Evolutionary conservation across 1,140 invertebrate genomes (phyloP).

Genomic region (Arctopsyche grandis): DNA sequence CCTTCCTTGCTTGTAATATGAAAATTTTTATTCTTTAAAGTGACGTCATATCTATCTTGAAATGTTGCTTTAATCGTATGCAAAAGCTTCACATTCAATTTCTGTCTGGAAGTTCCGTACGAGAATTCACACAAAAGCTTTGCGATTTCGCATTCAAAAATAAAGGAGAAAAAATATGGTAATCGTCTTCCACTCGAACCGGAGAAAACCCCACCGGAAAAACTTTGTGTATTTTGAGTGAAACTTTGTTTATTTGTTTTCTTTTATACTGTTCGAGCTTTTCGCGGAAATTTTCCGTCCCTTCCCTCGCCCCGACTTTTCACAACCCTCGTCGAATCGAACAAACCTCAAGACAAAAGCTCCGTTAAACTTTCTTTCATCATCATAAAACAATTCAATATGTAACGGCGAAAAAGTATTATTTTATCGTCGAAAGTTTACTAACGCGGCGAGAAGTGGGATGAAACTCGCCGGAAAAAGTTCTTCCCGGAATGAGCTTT

Average conservation of each 20-base stretch:
- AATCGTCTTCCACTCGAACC: conserved; percentile 17
- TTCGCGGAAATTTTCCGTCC: conserved; percentile 7
- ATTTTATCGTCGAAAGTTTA: conserved; percentile 41
- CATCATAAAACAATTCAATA: conserved; percentile 47
- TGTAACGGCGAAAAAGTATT: conserved; percentile 41
- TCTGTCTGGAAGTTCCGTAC: no score
- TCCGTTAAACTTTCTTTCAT: conserved; percentile 36
- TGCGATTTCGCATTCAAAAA: neutral
- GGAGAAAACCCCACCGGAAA: conserved; percentile 12
- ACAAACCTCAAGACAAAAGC: conserved; percentile 25
- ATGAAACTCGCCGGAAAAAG: conserved; percentile 13
- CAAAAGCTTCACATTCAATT: no score
- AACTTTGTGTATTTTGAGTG: conserved; percentile 25
- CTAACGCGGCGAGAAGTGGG: conserved; percentile 10
- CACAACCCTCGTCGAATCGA: conserved; percentile 13
- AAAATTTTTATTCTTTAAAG: no score
- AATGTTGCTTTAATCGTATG: no score
- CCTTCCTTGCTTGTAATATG: no score
- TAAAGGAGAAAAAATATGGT: conserved; percentile 10
- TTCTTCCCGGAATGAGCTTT: conserved; percentile 16
- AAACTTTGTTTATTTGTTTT: conserved; percentile 31
- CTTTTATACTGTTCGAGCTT: conserved; percentile 27
- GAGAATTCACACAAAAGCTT: no score
- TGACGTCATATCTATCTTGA: no score
- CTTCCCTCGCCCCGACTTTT: neutral